Evolutionary conservation across 2,888 invertebrate genomes (phyloP).

Genomic region (Julus scanicus): DNA sequence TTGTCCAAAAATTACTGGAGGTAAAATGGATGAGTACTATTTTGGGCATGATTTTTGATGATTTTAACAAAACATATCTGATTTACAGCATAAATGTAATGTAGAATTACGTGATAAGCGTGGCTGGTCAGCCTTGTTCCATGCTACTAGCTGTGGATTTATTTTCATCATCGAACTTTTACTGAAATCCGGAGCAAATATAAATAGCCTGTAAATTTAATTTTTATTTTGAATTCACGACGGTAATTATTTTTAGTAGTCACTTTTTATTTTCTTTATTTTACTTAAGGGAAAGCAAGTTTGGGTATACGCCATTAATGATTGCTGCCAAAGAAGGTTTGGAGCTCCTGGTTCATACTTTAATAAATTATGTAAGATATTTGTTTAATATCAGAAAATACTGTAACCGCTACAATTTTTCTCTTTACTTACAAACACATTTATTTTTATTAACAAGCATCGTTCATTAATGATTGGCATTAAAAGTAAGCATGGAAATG

Average conservation of each 20-base stretch:
- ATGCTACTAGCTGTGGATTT: conserved; percentile 36
- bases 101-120: neutral
- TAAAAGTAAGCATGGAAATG: too few species aligned
- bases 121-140: conserved; percentile 20
- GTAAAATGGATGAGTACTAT: neutral
- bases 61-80: neutral
- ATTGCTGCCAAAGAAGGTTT: conserved; percentile 44
- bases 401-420: too few species aligned
- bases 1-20: conserved; percentile 23
- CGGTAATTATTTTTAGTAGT: neutral
- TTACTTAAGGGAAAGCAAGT: neutral
- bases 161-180: conserved; percentile 16
- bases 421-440: too few species aligned
- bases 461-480: too few species aligned
- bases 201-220: conserved; percentile 27
- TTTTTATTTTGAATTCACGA: neutral
- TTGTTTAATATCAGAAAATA: neutral
- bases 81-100: conserved; percentile 31
- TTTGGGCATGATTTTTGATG: neutral
- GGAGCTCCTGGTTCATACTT: neutral
- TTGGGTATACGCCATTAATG: conserved; percentile 34
- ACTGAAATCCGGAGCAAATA: conserved; percentile 10
- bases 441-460: too few species aligned
- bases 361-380: conserved; percentile 6
- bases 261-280: neutral